These are phyloP conservation scores for Xiphorhynchus elegans DNA, from an alignment of 2,113 vertebrate genomes.

Conservation along the genomic window DNA sequence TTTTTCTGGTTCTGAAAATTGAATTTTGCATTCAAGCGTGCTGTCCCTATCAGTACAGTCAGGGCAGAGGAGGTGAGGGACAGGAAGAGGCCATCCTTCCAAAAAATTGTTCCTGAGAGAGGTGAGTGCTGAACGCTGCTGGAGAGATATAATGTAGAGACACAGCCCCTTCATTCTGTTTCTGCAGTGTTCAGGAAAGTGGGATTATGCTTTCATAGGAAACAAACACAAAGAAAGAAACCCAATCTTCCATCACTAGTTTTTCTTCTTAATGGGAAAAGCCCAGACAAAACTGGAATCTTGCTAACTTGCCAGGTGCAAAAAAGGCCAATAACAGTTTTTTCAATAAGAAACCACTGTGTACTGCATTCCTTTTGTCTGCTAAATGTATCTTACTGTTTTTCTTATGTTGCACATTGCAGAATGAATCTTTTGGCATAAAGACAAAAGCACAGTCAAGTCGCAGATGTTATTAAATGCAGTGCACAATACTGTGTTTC, in stretches of 20 bases:
- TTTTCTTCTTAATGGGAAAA: background rate
- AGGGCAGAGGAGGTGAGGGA: background rate
- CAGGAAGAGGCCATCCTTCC: background rate
- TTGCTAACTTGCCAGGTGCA: background rate
- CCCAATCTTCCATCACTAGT: background rate
- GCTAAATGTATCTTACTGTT: background rate
- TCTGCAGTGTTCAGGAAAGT: background rate
- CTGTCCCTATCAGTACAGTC: background rate
- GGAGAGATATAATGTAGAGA: background rate
- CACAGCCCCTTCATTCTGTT: accelerated
- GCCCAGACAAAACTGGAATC: background rate
- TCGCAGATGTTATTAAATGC: background rate
- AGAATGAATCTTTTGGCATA: background rate
- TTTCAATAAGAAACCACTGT: background rate
- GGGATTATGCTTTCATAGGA: background rate
- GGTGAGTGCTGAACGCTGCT: background rate
- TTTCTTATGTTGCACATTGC: background rate
- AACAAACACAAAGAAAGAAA: background rate
- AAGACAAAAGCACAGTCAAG: background rate
- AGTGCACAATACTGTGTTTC: background rate
- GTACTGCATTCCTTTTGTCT: background rate
- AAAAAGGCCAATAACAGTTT: background rate
- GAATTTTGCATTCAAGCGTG: background rate
- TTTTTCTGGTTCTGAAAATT: background rate
- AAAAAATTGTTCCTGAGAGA: background rate